These are phyloP conservation scores for Menidia menidia DNA, from an alignment of 2,797 vertebrate species.

Conservation along the genomic window DNA sequence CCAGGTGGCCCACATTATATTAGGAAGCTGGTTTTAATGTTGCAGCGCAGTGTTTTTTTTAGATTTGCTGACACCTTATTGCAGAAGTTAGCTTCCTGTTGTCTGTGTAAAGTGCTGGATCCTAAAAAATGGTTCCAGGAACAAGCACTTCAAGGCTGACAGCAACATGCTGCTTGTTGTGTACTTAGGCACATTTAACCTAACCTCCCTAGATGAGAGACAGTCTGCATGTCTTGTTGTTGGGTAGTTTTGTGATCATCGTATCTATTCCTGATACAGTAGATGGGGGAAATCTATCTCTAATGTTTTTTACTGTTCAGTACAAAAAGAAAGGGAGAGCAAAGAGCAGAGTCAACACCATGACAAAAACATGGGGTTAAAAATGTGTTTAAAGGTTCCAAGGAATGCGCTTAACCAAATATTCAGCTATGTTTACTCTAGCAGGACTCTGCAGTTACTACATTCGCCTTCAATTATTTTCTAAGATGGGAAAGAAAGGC, in stretches of 20 bases:
- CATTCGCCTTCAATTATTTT: conserved; percentile 10
- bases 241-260: not conserved
- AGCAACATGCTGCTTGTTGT: not conserved
- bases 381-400: conserved; percentile 22
- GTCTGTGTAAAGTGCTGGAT: not conserved
- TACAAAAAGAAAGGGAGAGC: conserved; percentile 1
- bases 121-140: not conserved
- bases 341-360: not conserved
- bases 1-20: not conserved
- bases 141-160: conserved; percentile 2
- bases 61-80: not conserved
- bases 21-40: no score
- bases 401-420: conserved; percentile 32
- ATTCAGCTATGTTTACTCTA: conserved; percentile 39
- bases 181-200: not conserved
- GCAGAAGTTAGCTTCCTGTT: conserved; percentile 1
- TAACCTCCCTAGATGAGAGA: not conserved
- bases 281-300: conserved; percentile 10
- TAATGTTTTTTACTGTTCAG: not conserved
- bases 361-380: conserved; percentile 14
- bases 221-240: conserved; percentile 1
- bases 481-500: conserved; percentile 14
- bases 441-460: conserved; percentile 25
- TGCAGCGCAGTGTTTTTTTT: not conserved
- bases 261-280: conserved; percentile 10